A percentile compares a stretch with the other conserved stretches of the same genome.
phyloP scores from a whole-genome alignment of 2,888 invertebrate species.

The Polydrusus cervinus region DNA sequence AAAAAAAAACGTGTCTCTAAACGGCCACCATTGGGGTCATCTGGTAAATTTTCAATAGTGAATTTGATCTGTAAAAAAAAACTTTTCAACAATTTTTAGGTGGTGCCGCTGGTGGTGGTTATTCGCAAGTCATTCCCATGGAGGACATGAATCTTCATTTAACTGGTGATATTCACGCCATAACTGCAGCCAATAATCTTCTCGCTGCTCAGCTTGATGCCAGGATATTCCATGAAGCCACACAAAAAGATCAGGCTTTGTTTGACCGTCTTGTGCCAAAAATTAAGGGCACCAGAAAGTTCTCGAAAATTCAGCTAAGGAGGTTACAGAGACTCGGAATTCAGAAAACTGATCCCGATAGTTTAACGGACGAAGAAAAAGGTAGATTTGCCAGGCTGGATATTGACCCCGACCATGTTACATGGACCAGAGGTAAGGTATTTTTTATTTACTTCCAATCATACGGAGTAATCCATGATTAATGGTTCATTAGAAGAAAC shows the following conservation, averaged over 20 bases:
- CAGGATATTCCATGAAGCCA: constrained; percentile 96
- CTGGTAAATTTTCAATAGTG: too few relatives aligned
- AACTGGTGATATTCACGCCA: constrained; percentile 98
- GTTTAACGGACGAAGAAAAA: constrained; percentile 86
- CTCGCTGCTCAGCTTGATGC: constrained; percentile 98
- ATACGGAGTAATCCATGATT: too few relatives aligned
- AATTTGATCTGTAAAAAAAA: too few relatives aligned
- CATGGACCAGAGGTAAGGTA: constrained; percentile 90
- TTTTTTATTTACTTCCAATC: background rate
- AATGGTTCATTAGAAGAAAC: too few relatives aligned
- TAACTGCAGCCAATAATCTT: constrained; percentile 97
- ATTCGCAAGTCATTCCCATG: constrained; percentile 98
- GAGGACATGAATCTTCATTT: constrained; percentile 99
- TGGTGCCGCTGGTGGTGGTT: constrained; percentile 98
- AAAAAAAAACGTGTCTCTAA: too few relatives aligned
- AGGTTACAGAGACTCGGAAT: constrained; percentile 86
- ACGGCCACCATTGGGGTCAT: too few relatives aligned
- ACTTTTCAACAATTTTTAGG: constrained; percentile 75
- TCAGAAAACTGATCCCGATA: constrained; percentile 86
- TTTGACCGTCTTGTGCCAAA: constrained; percentile 92
- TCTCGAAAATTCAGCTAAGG: constrained; percentile 90
- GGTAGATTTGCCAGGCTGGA: constrained; percentile 88
- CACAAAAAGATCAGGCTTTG: constrained; percentile 89
- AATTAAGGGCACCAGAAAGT: constrained; percentile 85
- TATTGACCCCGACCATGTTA: constrained; percentile 91